Base-by-base conservation (phyloP, 2,888 invertebrate species). In the Itoplectis maculator region DNA sequence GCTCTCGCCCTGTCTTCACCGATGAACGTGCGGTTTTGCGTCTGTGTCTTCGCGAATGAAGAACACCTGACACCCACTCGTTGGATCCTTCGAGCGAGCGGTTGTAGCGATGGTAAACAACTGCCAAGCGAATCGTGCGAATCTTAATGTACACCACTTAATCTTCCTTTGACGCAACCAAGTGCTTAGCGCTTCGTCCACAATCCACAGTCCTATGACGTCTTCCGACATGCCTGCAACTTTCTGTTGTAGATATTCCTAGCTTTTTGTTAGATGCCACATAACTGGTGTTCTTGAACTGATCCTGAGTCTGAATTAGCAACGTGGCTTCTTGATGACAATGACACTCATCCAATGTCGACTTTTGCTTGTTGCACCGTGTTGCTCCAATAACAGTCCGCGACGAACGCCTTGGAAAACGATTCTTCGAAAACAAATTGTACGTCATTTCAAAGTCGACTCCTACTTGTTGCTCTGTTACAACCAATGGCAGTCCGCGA, bases 1-100 rank as follows among this genome's bases (percentile, higher is more conserved):
- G 42, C 23, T 76, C 40, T 45, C 49, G 13, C 20, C 20, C 23
- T 70, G 47, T 69, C 35, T 76, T 70, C 65, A 11, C 78, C 82
- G 80, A 76, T 77, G 56, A 42, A 42, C 40, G n/a, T n/a, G n/a
- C n/a, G n/a, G n/a, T n/a, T n/a, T n/a, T n/a, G n/a, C n/a, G n/a
- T 54, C 70, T 45, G 37, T 49, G n/a, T n/a, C n/a, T n/a, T n/a
- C n/a, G n/a, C 65, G 37, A 45, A 42, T 63, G 54, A 76, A 56
- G 29, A 45, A 54, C 23, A 59, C 35, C 68, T 61, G 74, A 42
- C 51, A 42, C 51, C 66, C 54, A 18, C 47, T 51, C 51, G 23
- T 23, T 65, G 20, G 29, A 63, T 51, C 80, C 69, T 45, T 20
- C 11, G 65, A 59, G 59, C 8, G 6, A 8, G 69, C 15, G 59